Percentiles rank a stretch among this genome's conserved stretches.
Conservation (phyloP, 1,140 invertebrate genomes). For the Dufourea novaeangliae region DNA sequence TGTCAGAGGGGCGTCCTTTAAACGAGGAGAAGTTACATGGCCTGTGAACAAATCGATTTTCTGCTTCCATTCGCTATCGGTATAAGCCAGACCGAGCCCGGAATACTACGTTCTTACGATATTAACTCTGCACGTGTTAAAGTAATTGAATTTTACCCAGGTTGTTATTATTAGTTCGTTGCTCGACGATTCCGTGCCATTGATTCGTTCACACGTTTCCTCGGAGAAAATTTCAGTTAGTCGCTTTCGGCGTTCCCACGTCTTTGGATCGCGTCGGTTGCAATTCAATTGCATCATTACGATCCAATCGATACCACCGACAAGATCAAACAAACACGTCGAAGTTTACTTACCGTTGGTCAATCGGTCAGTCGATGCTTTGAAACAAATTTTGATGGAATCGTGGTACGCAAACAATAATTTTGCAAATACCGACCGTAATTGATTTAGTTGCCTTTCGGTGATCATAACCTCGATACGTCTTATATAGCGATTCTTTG, state of each 20-base stretch:
- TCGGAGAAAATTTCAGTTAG: background rate
- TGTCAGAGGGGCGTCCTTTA: slow-evolving; percentile 37
- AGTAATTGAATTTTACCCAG: background rate
- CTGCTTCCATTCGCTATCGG: slow-evolving; percentile 62
- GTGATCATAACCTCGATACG: background rate
- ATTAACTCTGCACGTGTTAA: slow-evolving; percentile 46
- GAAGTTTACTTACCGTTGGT: background rate
- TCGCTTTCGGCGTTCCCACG: too few relatives aligned
- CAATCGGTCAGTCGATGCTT: too few relatives aligned
- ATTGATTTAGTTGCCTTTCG: background rate
- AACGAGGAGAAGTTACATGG: slow-evolving; percentile 62
- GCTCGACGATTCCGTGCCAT: background rate
- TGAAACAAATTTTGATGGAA: background rate
- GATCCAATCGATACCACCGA: background rate
- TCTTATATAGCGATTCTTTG: background rate
- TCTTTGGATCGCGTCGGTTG: background rate
- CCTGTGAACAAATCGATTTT: slow-evolving; percentile 67
- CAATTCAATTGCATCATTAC: background rate
- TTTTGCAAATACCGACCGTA: background rate
- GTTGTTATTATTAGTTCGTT: background rate
- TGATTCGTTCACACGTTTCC: background rate
- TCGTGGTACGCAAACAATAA: background rate
- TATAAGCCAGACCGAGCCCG: slow-evolving; percentile 40
- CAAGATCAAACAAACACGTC: background rate
- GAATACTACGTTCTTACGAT: slow-evolving; percentile 49